Base-by-base conservation (phyloP, 2,113 vertebrate genomes). In the Elgaria multicarinata region DNA sequence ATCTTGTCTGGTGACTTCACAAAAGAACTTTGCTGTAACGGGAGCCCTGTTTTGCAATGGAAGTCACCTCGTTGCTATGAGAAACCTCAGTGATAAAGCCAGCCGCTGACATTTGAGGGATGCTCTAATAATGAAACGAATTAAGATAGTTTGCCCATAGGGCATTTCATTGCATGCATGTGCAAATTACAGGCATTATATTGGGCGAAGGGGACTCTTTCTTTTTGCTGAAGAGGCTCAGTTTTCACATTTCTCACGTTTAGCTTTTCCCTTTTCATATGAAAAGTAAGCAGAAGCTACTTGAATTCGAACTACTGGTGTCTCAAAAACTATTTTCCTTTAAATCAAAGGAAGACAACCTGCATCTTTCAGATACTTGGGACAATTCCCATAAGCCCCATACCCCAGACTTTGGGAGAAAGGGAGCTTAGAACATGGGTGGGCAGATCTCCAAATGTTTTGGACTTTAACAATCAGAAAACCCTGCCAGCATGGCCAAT, bases 101-200 rank as follows among this genome's bases (percentile, higher is more conserved):
- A 74, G 67, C 88, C 58, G 36, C 46, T 94, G 86, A 82, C 80
- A 87, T 88, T 92, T 89, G 67, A 89, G 67, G 72, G 74, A 46
- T 50, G 84, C 72, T 91, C 36, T 46, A 82, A 62, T 90, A 87
- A 83, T 72, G 46, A 83, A 90, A 62, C 50, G 82, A 90, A 80
- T 91, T 90, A 22, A 69, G 55, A n/a, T 69, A 53, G 0, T 84
- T 94, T 90, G 90, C 66, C 91, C 42, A 3, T 1, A 0, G 80
- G 85, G 80, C 64, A 55, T 92, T 91, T 89, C 83, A 85, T 33
- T 76, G 28, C 8, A 0, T 69, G 82, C 36, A 7, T 36, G 69
- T 88, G 67, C 87, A 84, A 77, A 89, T 90, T 87, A 75, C 44
- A 88, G 77, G 50, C 9, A 31, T 5, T 0, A 0, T 79, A 31